These are phyloP conservation scores for Myathropa florea DNA, from an alignment of 2,888 invertebrate genomes.

Conservation along the genomic window DNA sequence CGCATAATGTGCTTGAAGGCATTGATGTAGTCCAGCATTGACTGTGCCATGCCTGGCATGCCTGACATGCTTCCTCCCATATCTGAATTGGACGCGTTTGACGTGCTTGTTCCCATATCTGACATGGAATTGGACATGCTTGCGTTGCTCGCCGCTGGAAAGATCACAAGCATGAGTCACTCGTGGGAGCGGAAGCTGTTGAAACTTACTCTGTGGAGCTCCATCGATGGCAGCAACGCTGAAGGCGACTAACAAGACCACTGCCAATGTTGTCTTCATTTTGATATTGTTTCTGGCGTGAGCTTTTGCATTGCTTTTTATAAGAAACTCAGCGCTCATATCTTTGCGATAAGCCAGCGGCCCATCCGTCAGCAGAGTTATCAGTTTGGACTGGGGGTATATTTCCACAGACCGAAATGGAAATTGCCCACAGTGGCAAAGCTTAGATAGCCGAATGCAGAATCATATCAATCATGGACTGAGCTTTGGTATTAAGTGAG, in stretches of 20 bases:
- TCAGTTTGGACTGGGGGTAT: neutral
- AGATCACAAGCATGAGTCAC: neutral
- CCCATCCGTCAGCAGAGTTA: neutral
- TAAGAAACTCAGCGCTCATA: neutral
- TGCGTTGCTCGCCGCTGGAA: neutral
- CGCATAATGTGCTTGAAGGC: conserved; percentile 73
- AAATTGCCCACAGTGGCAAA: neutral
- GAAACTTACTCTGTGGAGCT: conserved; percentile 14
- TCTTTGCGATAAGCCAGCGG: neutral
- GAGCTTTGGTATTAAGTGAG: neutral
- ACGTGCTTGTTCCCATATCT: neutral
- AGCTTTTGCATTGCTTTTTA: neutral
- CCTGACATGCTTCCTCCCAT: neutral
- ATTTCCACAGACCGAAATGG: neutral
- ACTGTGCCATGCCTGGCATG: neutral
- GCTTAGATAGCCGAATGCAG: neutral
- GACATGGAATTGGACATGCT: neutral
- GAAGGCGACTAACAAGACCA: conserved; percentile 11
- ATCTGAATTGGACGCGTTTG: neutral
- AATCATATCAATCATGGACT: neutral
- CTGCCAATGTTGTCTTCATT: conserved; percentile 11
- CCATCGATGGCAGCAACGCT: neutral
- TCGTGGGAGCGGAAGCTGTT: neutral
- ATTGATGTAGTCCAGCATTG: neutral
- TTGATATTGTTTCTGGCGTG: neutral